Base-by-base conservation (phyloP, 2,888 invertebrate species). In the Blera fallax region DNA sequence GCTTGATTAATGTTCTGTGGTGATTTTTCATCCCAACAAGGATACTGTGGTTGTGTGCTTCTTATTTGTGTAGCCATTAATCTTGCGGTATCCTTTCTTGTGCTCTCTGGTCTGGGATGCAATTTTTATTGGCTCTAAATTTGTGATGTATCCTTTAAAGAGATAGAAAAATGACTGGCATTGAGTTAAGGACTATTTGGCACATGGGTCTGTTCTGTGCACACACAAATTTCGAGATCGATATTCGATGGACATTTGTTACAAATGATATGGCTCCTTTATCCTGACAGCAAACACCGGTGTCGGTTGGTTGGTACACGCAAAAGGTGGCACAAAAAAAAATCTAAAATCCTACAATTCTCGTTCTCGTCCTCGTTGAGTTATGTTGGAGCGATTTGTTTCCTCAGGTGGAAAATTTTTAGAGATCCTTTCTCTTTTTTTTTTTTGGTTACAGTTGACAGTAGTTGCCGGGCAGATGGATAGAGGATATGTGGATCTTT, bases 221-320 rank as follows among this genome's bases (percentile, higher is more conserved):
- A 24, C 4, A 24, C 24, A 3, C 4, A 4, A 24, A 24, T 3
- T 32, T n/a, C 14, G 18, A n/a, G 43, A 70, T 82, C 79, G 80
- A 80, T 80, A 80, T 58, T 70, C 70, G 79, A 73, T 58, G 84
- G 70, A 84, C 79, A 74, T 70, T 48, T 32, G 74, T 77, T 56
- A 81, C 80, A 85, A 81, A 85, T 85, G 70, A 67, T 56, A 77
- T 81, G 76, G 81, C 76, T 85, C 72, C 56, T 85, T 77, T 84
- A 77, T 76, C 52, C 81, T 72, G 85, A 81, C 81, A 81, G 72
- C 67, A 77, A 81, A 81, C 85, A 85, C 81, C 81, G 81, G 85
- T 76, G 60, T 70, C 56, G 56, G 58, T 48, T 21, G 43, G 18
- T 67, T 67, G 52, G 34, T 43, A 73, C 70, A 74, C 45, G 78